Evolutionary conservation across 1,140 invertebrate genomes (phyloP).

Genomic region (Drosophila setifemur): DNA sequence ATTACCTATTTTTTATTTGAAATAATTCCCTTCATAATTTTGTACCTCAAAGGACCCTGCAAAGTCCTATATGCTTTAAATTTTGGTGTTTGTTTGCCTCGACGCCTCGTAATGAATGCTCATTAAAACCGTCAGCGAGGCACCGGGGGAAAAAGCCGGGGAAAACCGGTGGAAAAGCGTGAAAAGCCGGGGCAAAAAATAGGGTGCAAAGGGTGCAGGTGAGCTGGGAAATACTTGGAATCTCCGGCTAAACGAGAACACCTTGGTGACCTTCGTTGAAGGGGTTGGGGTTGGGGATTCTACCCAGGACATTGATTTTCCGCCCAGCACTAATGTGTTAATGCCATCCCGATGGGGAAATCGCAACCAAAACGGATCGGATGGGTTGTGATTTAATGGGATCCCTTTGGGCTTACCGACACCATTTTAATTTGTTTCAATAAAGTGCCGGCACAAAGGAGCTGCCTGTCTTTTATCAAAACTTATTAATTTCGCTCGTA

Average conservation of each 20-base stretch:
- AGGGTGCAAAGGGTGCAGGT: neutral
- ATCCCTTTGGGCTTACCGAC: neutral
- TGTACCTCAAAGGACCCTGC: too few relatives aligned
- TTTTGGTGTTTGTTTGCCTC: neutral
- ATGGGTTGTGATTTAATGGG: neutral
- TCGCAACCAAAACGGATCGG: neutral
- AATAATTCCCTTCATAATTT: too few relatives aligned
- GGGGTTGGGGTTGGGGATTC: neutral
- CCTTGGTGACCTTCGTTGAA: neutral
- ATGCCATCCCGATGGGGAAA: neutral
- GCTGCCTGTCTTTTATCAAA: slow-evolving; percentile 39
- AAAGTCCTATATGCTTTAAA: too few relatives aligned
- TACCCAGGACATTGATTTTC: slow-evolving; percentile 17
- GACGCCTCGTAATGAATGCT: slow-evolving; percentile 38
- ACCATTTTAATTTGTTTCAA: slow-evolving; percentile 44
- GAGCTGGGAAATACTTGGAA: neutral
- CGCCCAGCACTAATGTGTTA: slow-evolving; percentile 4
- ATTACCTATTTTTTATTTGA: too few relatives aligned
- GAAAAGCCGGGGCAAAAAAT: too few relatives aligned
- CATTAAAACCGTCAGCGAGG: slow-evolving; percentile 43
- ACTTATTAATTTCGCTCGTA: slow-evolving; percentile 55
- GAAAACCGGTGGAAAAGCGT: too few relatives aligned
- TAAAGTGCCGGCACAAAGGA: slow-evolving; percentile 9
- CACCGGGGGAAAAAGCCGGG: neutral
- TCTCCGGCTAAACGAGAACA: neutral